Base-by-base conservation (phyloP, 2,888 invertebrate species). In the Brenthis hecate region DNA sequence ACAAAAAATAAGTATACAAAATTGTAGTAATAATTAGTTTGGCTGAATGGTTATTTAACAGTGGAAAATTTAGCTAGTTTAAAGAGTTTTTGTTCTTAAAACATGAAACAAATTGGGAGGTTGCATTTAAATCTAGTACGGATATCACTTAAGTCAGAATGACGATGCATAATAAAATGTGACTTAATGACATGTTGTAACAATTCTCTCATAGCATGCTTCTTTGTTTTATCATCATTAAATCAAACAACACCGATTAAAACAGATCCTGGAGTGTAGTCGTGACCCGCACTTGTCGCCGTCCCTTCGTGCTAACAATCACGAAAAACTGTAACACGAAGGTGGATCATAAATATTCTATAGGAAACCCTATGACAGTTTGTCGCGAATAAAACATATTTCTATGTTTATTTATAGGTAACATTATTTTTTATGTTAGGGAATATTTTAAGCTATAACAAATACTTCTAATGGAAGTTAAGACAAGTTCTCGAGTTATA, bases 281-380 rank as follows among this genome's bases (percentile, higher is more conserved):
- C 72, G 73, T 73, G 74, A 75, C 71, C 73, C 28, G 67, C 56
- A 68, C 60, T 67, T 65, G 70, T 69, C 67, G 67, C 67, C 65
- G 55, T 50, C 16, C 72, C 71, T 71, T 69, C 72, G 73, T 56
- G 68, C 23, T 70, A 66, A 68, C 68, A 70, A 71, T 68, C 47
- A 67, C 61, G 70, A 69, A 70, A 70, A 71, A 56, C 53, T 71
- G 54, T 65, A 63, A 68, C 68, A 50, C 58, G 36, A 47, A 61
- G 67, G 62, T 65, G 68, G 65, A 64, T 70, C 56, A 60, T 68
- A 43, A 69, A 62, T 58, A 67, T 61, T 61, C 8, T 65, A 72
- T 65, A 57, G 63, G 58, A 67, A 48, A 67, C 57, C 36, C 36
- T 43, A 11, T 63, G 51, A 53, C 16, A 53, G 8, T 16, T 16